Evolutionary conservation across 1,140 invertebrate species (phyloP), one percentile per base, ranked within the genome.

Genomic region (Pemphigus obesinymphae): DNA sequence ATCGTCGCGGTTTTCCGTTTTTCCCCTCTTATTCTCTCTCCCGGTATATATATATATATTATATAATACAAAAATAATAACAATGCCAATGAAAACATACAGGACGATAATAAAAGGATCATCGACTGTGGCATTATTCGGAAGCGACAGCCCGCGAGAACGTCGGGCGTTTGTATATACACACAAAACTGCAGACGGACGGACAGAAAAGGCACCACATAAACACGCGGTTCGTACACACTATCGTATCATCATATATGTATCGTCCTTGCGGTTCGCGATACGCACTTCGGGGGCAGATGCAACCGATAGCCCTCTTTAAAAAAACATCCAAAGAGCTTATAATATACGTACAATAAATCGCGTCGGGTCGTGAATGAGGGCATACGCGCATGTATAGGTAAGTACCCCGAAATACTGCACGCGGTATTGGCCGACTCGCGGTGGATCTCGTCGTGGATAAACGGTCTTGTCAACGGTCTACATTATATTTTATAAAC

Each of bases 91-190:
- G 43, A 72, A 72, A 72, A 48, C 68, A 34, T 11, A 45, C 43
- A 13, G 29, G 29, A 17, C 20, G 29, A 61, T 61, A 61, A 80
- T 61, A 80, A 80, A 80, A 58, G 75, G 75, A 80, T 80, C 75
- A 80, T 58, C 53, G 53, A 34, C 48, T 55, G n/a, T 31, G 37
- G 15, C 20, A 61, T 80, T 80, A 55, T 80, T 31, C 55, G 50
- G 75, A 80, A 80, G 75, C 75, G 75, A 80, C 75, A 80, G 37
- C 75, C 75, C 75, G 75, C 75, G 75, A 80, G 26, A 72, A 72
- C 70, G 70, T 72, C 17, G 43, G 70, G 26, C 70, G 70, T 72
- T 72, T 72, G 26, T 72, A 29, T 48, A 48, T 26, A 26, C 23
- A 26, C 53, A 48, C 70, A 48, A 72, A 48, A 72, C 40, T 17